phyloP scores from a whole-genome alignment of 2,888 invertebrate genomes.

The Callinectes sapidus region DNA sequence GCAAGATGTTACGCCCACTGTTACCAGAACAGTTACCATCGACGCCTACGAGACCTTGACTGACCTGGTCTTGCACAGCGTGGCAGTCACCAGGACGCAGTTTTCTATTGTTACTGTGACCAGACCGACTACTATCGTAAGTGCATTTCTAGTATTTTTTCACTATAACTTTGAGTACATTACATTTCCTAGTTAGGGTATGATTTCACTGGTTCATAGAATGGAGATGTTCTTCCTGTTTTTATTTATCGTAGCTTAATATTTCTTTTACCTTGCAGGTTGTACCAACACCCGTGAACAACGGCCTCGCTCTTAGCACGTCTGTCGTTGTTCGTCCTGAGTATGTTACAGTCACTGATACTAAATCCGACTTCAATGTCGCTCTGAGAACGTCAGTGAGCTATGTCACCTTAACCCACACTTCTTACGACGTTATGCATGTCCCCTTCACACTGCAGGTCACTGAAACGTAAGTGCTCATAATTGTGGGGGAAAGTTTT shows the following conservation, averaged over 20 bases:
- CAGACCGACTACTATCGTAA: neutral
- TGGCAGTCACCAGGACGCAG: neutral
- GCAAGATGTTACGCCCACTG: neutral
- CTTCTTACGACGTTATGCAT: neutral
- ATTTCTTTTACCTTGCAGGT: neutral
- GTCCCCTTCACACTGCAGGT: neutral
- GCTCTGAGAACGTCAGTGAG: neutral
- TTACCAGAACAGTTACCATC: neutral
- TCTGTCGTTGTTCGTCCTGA: neutral
- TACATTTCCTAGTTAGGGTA: too few species aligned
- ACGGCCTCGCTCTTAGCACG: neutral
- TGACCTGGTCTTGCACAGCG: neutral
- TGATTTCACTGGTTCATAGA: too few species aligned
- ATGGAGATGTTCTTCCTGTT: too few species aligned
- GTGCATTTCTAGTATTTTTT: too few species aligned
- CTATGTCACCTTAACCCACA: conserved; percentile 19
- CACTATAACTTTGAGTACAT: too few species aligned
- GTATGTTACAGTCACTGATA: neutral
- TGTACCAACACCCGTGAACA: neutral
- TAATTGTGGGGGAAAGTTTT: too few species aligned
- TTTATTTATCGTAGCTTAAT: too few species aligned
- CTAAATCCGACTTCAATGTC: conserved; percentile 21
- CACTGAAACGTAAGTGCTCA: conserved; percentile 11
- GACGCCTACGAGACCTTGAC: neutral
- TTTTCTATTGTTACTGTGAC: neutral